Base-by-base conservation (phyloP, 2,113 vertebrate species). In the Danionella cerebrum region DNA sequence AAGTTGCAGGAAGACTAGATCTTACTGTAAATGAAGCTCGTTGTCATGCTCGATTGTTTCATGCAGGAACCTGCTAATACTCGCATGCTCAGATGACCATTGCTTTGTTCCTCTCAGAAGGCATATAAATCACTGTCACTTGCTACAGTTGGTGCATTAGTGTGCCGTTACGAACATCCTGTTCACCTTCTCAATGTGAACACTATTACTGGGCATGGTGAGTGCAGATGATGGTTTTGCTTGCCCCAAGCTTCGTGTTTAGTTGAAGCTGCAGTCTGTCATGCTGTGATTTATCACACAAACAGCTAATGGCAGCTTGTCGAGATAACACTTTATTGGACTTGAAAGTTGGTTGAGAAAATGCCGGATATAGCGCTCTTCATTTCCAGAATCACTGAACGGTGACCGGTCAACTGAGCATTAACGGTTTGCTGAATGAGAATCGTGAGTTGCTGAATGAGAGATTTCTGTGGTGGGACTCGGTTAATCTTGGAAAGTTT, bases 201-300 rank as follows among this genome's bases (percentile, higher is more conserved):
- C n/a, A 31, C 63, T 68, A 48, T 67, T 71, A 69, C 69, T 60
- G 58, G 51, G 16, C 3, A 45, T 45, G 58, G 27, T 27, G 50
- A 59, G 59, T 42, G 52, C 45, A 72, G 69, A 68, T 21, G 38
- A 45, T 62, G 53, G 19, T 29, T 73, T 69, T 73, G 63, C 48
- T 69, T 60, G 76, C 79, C 78, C 39, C 27, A 38, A 80, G 84
- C 70, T 67, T 81, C 84, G 73, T 80, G 75, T 83, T 87, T 80
- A 81, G 81, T 81, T 14, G 73, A 78, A 85, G 72, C 79, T 80
- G 81, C 83, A 76, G 80, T 76, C 80, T 82, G 81, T 82, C 82
- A 80, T 78, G 71, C 72, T 58, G 74, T 82, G 83, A 87, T 88
- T 85, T 84, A 87, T 90, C 76, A 72, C 80, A 79, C 65, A 10